These are phyloP conservation scores for Euwallacea similis DNA, from an alignment of 1,140 invertebrate species.

Conservation along the genomic window DNA sequence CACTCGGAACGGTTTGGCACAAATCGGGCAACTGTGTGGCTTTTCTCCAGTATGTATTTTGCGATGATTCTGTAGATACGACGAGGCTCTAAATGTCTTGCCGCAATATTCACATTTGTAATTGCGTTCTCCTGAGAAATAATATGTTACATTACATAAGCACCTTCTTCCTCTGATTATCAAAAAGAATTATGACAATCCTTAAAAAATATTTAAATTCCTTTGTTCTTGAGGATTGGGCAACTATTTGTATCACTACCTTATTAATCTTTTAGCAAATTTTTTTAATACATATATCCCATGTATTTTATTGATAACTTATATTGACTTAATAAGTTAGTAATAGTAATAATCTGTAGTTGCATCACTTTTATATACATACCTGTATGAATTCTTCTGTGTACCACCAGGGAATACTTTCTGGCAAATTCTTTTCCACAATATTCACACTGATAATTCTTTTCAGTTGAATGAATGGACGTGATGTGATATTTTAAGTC, in stretches of 20 bases:
- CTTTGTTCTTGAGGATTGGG: too few relatives aligned
- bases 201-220: too few relatives aligned
- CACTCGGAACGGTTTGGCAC: slow-evolving; percentile 82
- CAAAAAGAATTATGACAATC: too few relatives aligned
- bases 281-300: too few relatives aligned
- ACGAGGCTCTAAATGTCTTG: slow-evolving; percentile 82
- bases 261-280: too few relatives aligned
- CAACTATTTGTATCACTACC: too few relatives aligned
- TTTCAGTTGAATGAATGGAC: slow-evolving; percentile 77
- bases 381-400: slow-evolving; percentile 84
- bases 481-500: slow-evolving; percentile 88
- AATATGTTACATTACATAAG: too few relatives aligned
- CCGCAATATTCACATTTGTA: slow-evolving; percentile 84
- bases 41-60: slow-evolving; percentile 89
- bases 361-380: slow-evolving; percentile 7
- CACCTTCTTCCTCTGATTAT: too few relatives aligned
- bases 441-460: slow-evolving; percentile 87
- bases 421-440: slow-evolving; percentile 91
- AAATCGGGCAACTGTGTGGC: slow-evolving; percentile 75
- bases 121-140: slow-evolving; percentile 69
- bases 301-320: background rate
- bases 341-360: background rate
- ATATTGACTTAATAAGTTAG: slow-evolving; percentile 3
- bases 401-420: slow-evolving; percentile 90
- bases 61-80: slow-evolving; percentile 82